Base-by-base conservation (phyloP, 2,113 vertebrate genomes). In the Procavia capensis region DNA sequence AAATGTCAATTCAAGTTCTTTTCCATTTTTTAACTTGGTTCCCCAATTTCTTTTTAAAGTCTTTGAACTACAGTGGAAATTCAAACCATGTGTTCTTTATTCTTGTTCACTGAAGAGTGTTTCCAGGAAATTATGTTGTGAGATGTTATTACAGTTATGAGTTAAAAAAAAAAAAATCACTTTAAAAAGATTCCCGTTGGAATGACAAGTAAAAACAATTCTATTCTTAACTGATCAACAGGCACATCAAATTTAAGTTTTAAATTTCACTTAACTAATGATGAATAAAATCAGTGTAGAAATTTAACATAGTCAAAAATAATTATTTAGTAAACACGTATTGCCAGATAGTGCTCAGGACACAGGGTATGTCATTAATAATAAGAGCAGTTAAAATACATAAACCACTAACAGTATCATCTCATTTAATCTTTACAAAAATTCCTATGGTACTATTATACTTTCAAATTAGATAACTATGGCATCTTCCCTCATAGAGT, bases 121-220 rank as follows among this genome's bases (percentile, higher is more conserved):
- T 94, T 88, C 83, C 80, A 96, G 41, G 45, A 86, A 88, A 82
- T 59, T 27, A 41, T 83, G 17, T 90, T 85, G 17, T 63, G 89
- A 89, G 45, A 85, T 4, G 19, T 1, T 70, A 25, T 78, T 93
- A 27, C 95, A 83, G 43, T 80, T 68, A 86, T 8, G 19, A 88
- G 68, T 47, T 93, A 31, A 13, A 45, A 91, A 78, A 95, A 82
- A 0, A 2, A 54, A 29, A 57, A 54, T 50, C 61, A 34, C 11
- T 61, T 66, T 29, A 17, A 54, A 54, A 14, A 66, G n/a, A 66
- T 70, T 43, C 41, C 54, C 39, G 70, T 88, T 68, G 57, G 29
- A 57, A 59, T 91, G 61, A 82, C 9, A 64, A 68, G 19, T 68
- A 54, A 92, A 54, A 83, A 96, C 61, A 22, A 54, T 54, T 72